A percentile compares a stretch with the other conserved stretches of the same genome.
Conservation (phyloP, 2,888 invertebrate genomes). For the Euzetes globulus region DNA sequence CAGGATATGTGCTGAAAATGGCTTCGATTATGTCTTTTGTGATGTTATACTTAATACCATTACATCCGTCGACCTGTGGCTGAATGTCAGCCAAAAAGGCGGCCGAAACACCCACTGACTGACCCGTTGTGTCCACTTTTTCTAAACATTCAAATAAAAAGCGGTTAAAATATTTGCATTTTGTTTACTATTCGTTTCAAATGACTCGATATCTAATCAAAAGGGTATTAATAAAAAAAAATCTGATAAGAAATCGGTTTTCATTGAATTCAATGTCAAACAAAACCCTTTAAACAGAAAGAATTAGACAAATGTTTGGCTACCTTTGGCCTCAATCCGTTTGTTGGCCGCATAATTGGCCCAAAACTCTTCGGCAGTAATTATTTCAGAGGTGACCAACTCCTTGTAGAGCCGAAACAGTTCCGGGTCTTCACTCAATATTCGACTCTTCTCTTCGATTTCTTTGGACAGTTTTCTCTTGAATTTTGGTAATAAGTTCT, state of each 20-base stretch:
- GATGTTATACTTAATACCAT: conserved; percentile 88
- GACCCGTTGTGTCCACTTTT: conserved; percentile 45
- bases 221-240: no score
- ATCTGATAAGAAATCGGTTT: no score
- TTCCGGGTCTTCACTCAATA: conserved; percentile 80
- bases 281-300: background rate
- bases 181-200: no score
- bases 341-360: conserved; percentile 64
- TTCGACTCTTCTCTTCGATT: conserved; percentile 74
- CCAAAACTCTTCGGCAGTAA: conserved; percentile 98
- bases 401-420: conserved; percentile 91
- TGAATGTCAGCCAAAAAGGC: conserved; percentile 80
- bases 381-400: conserved; percentile 88
- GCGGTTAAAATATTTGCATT: background rate
- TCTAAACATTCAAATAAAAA: conserved; percentile 48
- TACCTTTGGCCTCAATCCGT: conserved; percentile 1
- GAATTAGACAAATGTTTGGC: background rate
- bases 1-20: conserved; percentile 98
- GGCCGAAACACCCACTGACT: conserved; percentile 72
- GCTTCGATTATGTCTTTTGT: conserved; percentile 94
- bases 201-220: no score
- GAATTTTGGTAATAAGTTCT: conserved; percentile 84
- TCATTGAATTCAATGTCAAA: background rate
- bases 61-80: conserved; percentile 92
- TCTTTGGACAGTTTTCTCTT: conserved; percentile 83